Conservation (phyloP, 2,797 vertebrate genomes). For the Danio kyathit region DNA sequence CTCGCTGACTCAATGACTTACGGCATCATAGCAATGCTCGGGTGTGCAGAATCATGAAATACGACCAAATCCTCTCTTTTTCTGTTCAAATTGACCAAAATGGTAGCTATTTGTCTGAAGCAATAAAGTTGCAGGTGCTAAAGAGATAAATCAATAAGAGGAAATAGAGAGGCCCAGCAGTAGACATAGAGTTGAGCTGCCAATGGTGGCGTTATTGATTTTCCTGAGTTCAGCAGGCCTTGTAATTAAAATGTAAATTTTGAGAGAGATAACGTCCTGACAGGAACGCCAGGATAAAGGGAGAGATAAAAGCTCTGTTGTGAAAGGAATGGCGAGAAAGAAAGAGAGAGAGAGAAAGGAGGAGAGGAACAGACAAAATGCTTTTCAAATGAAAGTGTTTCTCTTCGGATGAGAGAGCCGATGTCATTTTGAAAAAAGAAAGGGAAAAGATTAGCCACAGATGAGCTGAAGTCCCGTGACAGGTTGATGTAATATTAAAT, state of each 20-base stretch:
- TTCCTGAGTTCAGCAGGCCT: constrained; percentile 93
- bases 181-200: constrained; percentile 74
- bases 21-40: constrained; percentile 54
- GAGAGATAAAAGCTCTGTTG: constrained; percentile 89
- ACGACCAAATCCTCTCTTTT: constrained; percentile 74
- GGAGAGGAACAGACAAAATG: constrained; percentile 57
- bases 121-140: constrained; percentile 81
- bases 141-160: constrained; percentile 86
- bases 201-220: constrained; percentile 93
- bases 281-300: constrained; percentile 93
- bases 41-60: constrained; percentile 63
- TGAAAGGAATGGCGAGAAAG: constrained; percentile 75
- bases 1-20: constrained; percentile 52
- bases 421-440: constrained; percentile 17
- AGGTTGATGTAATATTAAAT: constrained; percentile 56
- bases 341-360: constrained; percentile 33
- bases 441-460: constrained; percentile 26
- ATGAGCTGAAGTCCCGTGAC: constrained; percentile 44
- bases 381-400: constrained; percentile 48
- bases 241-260: constrained; percentile 99
- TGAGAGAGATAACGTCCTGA: constrained; percentile 98
- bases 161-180: constrained; percentile 81
- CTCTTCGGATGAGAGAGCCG: constrained; percentile 42
- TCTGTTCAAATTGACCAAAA: constrained; percentile 82
- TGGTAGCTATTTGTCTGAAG: constrained; percentile 86